These are phyloP conservation scores for Chionis minor DNA, from an alignment of 2,113 vertebrate genomes.

Conservation along the genomic window DNA sequence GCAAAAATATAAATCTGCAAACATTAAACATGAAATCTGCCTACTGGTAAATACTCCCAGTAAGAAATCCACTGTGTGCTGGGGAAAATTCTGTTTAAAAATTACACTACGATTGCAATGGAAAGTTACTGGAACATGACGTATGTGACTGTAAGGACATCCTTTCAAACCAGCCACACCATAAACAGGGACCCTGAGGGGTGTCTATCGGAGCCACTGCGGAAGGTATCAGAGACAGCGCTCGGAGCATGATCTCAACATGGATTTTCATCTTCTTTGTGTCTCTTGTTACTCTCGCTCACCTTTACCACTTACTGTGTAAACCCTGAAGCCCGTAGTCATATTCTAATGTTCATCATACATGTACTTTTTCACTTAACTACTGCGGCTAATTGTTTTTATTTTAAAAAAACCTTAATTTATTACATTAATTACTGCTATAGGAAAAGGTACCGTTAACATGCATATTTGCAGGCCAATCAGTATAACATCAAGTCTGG, in stretches of 20 bases:
- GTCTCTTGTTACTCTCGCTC: neutral
- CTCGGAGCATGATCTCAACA: neutral
- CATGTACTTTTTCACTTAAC: neutral
- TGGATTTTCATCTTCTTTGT: neutral
- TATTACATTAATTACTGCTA: neutral
- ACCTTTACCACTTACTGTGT: neutral
- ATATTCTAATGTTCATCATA: neutral
- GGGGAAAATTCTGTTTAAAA: neutral
- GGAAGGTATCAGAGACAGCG: neutral
- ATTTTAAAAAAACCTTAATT: neutral
- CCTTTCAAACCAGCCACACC: neutral
- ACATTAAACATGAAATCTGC: neutral
- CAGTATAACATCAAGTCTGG: neutral
- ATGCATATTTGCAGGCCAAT: neutral
- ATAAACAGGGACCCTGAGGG: neutral
- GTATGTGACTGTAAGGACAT: neutral
- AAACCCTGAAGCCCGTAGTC: neutral
- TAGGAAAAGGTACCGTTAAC: neutral
- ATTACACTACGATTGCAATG: neutral
- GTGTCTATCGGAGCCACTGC: neutral
- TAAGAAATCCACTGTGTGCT: neutral
- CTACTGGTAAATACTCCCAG: neutral
- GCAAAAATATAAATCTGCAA: neutral
- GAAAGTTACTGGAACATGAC: neutral
- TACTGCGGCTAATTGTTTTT: neutral